Percentiles rank a stretch among this genome's conserved stretches.
These are phyloP conservation scores for Emys orbicularis DNA, from an alignment of 2,797 vertebrate genomes.

Conservation along the genomic window DNA sequence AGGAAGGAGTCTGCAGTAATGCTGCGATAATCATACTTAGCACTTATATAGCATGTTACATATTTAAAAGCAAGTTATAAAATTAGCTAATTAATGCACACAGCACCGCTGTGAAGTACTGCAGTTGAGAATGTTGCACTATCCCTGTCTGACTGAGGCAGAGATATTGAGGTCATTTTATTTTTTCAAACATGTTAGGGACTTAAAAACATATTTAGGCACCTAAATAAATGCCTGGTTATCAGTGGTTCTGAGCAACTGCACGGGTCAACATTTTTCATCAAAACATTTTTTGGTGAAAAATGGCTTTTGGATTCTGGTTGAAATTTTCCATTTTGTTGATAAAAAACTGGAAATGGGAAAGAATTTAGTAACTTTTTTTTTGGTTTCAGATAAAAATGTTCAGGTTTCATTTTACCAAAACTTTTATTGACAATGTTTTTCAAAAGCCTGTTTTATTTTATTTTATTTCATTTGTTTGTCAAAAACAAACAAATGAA, in stretches of 20 bases:
- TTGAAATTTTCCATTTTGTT: background rate
- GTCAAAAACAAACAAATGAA: background rate
- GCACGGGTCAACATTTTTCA: background rate
- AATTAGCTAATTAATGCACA: slow-evolving; percentile 19
- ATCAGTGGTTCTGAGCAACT: background rate
- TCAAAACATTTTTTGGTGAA: background rate
- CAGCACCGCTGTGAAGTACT: background rate
- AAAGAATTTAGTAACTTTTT: background rate
- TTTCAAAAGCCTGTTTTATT: background rate
- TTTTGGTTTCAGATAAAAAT: background rate
- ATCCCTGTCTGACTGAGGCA: background rate
- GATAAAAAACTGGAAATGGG: background rate
- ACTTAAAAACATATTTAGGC: background rate
- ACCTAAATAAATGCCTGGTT: background rate
- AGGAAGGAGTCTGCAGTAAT: background rate
- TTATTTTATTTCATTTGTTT: background rate
- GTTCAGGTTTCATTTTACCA: background rate
- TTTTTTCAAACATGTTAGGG: background rate
- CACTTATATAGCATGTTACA: background rate
- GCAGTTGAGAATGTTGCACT: background rate
- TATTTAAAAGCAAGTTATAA: slow-evolving; percentile 44
- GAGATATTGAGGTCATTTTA: background rate
- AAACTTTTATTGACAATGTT: background rate
- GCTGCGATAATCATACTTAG: background rate
- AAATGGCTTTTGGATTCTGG: background rate